Percentiles rank a stretch among this genome's conserved stretches.
These are phyloP conservation scores for Hycleus phaleratus DNA, from an alignment of 1,140 invertebrate genomes.

Conservation along the genomic window DNA sequence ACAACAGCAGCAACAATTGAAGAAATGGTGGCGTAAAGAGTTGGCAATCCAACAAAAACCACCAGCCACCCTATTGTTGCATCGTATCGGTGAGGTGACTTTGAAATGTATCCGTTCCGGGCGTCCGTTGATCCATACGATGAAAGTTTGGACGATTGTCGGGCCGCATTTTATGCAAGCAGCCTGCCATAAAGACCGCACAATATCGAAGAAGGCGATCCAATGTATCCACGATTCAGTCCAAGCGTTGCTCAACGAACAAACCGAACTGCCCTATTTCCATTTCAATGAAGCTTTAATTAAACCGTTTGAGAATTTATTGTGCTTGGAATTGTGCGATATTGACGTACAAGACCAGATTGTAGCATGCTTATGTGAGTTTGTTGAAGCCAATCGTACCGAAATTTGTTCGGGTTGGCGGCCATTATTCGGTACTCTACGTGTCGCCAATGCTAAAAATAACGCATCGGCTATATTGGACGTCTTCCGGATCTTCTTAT, in stretches of 20 bases:
- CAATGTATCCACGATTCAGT: constrained; percentile 89
- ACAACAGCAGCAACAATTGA: constrained; percentile 22
- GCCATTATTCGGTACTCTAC: constrained; percentile 81
- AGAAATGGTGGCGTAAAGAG: constrained; percentile 49
- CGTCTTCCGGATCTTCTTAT: constrained; percentile 86
- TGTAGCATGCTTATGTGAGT: constrained; percentile 89
- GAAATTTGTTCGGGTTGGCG: constrained; percentile 92
- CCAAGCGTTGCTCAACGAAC: constrained; percentile 78
- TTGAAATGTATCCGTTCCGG: constrained; percentile 79
- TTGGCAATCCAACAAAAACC: constrained; percentile 41
- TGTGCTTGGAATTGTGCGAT: constrained; percentile 87
- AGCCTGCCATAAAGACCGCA: constrained; percentile 81
- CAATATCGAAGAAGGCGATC: constrained; percentile 87
- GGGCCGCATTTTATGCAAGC: constrained; percentile 91
- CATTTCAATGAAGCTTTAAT: constrained; percentile 92
- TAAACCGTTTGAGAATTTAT: constrained; percentile 90
- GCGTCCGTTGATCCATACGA: constrained; percentile 79
- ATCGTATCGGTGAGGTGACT: constrained; percentile 78
- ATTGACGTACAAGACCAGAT: constrained; percentile 85
- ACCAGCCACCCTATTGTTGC: constrained; percentile 57
- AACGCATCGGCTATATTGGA: constrained; percentile 74
- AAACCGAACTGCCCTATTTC: constrained; percentile 83
- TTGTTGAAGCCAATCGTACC: constrained; percentile 85
- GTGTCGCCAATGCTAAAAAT: constrained; percentile 63
- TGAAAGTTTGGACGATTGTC: constrained; percentile 83